Evolutionary conservation across 2,888 invertebrate species (phyloP).

Genomic region (Pterobdella sp.): DNA sequence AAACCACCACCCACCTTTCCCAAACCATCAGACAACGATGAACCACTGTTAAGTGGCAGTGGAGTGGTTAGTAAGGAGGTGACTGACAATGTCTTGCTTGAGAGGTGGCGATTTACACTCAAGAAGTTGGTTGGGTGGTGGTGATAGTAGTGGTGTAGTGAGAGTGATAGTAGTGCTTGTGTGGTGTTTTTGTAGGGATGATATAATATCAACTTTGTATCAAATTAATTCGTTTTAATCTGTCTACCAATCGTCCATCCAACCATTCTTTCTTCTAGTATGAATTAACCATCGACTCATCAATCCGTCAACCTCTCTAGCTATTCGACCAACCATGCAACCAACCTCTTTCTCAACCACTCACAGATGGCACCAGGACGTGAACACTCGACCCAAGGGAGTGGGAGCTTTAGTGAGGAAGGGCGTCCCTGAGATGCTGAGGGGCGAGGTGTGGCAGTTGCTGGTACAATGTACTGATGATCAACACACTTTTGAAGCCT

Average conservation of each 20-base stretch:
- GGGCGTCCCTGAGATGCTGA: constrained; percentile 88
- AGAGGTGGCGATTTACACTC: constrained; percentile 80
- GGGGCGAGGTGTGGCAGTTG: constrained; percentile 95
- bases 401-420: constrained; percentile 47
- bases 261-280: too few species aligned
- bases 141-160: not conserved
- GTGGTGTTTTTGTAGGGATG: constrained; percentile 4
- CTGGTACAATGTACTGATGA: constrained; percentile 74
- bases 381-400: constrained; percentile 65
- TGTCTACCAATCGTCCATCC: too few species aligned
- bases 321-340: not conserved
- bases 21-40: constrained; percentile 55
- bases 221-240: not conserved
- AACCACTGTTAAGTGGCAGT: constrained; percentile 91
- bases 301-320: not conserved
- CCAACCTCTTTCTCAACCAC: not conserved
- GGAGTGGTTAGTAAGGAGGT: constrained; percentile 95
- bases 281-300: not conserved
- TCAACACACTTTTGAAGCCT: constrained; percentile 70
- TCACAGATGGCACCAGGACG: constrained; percentile 47
- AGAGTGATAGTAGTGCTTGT: not conserved
- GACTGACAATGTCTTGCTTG: constrained; percentile 74
- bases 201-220: too few species aligned
- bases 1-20: constrained; percentile 36
- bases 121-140: constrained; percentile 36